phyloP scores from a whole-genome alignment of 2,888 invertebrate species.

The Prenolepis imparis region DNA sequence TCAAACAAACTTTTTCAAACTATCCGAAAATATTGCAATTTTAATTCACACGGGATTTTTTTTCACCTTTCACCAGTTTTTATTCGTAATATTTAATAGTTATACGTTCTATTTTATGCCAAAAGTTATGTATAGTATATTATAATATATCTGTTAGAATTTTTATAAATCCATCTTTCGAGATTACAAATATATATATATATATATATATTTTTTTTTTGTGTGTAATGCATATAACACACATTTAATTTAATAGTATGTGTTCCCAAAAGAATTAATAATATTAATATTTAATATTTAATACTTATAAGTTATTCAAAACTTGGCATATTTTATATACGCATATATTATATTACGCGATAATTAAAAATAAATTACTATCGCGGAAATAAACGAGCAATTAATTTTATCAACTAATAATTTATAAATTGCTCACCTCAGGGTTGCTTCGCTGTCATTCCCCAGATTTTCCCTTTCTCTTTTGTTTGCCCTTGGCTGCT shows the following conservation, averaged over 20 bases:
- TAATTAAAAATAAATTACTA: too few species aligned
- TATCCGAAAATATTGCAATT: constrained; percentile 2
- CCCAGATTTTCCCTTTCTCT: neutral
- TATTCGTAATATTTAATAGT: neutral
- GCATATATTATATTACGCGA: too few species aligned
- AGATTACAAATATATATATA: neutral
- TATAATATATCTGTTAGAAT: neutral
- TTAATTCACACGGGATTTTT: neutral
- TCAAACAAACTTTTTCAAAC: constrained; percentile 1
- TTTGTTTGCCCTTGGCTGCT: neutral
- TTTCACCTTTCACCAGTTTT: neutral
- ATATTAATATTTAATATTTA: too few species aligned
- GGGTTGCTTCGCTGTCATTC: neutral
- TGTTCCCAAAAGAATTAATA: too few species aligned
- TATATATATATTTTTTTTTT: too few species aligned
- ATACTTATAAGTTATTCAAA: too few species aligned
- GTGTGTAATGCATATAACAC: too few species aligned
- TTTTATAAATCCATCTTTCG: neutral
- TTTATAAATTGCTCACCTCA: neutral
- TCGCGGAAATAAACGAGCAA: too few species aligned
- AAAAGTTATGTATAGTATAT: neutral
- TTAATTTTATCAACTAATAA: too few species aligned
- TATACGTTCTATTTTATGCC: neutral
- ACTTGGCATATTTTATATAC: too few species aligned
- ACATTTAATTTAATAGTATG: too few species aligned